Evolutionary conservation across 2,113 vertebrate species (phyloP).

Genomic region (Halcyon malimbica): DNA sequence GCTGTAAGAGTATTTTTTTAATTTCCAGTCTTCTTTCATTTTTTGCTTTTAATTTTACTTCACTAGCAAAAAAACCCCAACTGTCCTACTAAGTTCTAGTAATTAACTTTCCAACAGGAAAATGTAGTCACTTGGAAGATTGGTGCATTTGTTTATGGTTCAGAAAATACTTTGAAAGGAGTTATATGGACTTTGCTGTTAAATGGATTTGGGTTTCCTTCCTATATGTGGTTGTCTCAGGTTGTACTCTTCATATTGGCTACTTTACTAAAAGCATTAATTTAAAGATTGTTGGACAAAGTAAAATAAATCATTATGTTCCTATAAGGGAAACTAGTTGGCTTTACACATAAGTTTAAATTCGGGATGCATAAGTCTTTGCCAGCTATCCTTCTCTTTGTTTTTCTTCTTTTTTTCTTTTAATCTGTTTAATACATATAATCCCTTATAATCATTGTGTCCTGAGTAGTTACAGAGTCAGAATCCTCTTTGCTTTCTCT

Average conservation of each 20-base stretch:
- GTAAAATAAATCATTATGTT: not conserved
- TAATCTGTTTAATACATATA: not conserved
- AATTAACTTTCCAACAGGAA: not conserved
- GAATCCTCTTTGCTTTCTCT: not conserved
- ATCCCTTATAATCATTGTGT: not conserved
- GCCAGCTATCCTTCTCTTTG: not conserved
- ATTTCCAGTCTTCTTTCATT: not conserved
- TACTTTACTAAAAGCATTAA: not conserved
- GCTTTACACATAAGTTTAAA: not conserved
- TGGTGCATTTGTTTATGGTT: not conserved
- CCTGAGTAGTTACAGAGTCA: not conserved
- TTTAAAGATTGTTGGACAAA: not conserved
- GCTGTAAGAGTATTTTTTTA: not conserved
- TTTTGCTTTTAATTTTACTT: not conserved
- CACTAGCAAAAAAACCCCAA: not conserved
- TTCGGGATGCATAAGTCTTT: not conserved
- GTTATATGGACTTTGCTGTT: not conserved
- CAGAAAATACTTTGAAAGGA: not conserved
- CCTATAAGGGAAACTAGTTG: not conserved
- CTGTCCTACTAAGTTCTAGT: not conserved
- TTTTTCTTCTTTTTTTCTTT: not conserved
- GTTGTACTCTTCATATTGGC: not conserved
- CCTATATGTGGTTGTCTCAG: not conserved
- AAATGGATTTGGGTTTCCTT: not conserved
- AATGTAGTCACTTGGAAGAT: not conserved